Evolutionary conservation across 2,113 vertebrate genomes (phyloP).

Genomic region (Cyphomyrus plagiostoma): DNA sequence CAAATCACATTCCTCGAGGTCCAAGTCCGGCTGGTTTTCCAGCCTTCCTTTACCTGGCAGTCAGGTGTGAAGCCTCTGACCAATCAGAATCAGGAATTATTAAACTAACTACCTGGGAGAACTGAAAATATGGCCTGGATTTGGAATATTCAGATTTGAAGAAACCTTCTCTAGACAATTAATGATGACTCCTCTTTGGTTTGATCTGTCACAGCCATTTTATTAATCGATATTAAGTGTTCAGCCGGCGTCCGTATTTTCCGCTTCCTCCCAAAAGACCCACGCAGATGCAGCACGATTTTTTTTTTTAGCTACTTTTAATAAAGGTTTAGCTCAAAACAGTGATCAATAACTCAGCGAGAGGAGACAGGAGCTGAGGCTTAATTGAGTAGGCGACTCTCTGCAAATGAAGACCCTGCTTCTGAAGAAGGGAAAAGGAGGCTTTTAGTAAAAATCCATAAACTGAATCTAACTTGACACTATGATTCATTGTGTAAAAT

Average conservation of each 20-base stretch:
- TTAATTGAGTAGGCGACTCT: background rate
- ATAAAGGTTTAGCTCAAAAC: background rate
- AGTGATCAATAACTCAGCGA: background rate
- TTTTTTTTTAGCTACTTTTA: background rate
- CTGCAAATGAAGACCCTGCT: background rate
- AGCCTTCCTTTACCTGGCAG: too few species aligned
- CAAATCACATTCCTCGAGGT: too few species aligned
- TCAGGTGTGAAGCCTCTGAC: too few species aligned
- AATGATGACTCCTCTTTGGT: background rate
- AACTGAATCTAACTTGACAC: background rate
- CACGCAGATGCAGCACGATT: background rate
- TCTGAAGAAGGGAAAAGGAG: background rate
- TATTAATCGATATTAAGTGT: background rate
- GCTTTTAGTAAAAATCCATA: background rate
- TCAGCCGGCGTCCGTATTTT: background rate
- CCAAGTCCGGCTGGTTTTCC: too few species aligned
- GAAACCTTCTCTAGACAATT: background rate
- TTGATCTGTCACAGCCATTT: background rate
- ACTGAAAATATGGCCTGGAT: too few species aligned
- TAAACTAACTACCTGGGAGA: too few species aligned
- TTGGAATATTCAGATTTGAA: too few species aligned
- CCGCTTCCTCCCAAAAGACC: background rate
- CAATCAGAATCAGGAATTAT: too few species aligned
- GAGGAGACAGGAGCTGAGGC: background rate
- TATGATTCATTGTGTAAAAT: background rate